Conservation (phyloP, 2,113 vertebrate genomes). For the Malurus melanocephalus region DNA sequence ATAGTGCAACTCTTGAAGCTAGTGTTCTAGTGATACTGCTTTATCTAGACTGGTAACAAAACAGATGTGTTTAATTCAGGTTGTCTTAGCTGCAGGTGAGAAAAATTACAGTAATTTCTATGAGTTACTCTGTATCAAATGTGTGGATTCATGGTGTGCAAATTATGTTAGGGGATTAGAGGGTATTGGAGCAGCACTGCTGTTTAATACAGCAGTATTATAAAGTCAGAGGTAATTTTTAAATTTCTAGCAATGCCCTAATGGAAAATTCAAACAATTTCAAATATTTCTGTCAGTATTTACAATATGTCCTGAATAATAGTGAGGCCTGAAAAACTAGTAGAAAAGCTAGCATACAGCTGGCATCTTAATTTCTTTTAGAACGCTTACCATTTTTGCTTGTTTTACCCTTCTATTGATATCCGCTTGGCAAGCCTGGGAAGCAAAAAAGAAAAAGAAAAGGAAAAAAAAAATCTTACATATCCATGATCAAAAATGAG, state of each 20-base stretch:
- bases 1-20: neutral
- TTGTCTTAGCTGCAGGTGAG: neutral
- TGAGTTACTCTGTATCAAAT: neutral
- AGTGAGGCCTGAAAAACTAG: neutral
- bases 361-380: slow-evolving; percentile 41
- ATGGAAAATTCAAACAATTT: neutral
- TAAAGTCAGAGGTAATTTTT: slow-evolving; percentile 9
- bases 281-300: neutral
- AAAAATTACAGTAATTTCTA: neutral
- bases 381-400: slow-evolving; percentile 66
- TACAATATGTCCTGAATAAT: neutral
- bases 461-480: slow-evolving; percentile 66
- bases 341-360: neutral
- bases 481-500: slow-evolving; percentile 87
- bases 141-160: neutral
- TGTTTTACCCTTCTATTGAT: slow-evolving; percentile 70
- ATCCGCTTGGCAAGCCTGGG: slow-evolving; percentile 71
- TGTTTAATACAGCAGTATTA: neutral
- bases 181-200: neutral
- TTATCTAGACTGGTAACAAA: neutral
- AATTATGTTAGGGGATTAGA: slow-evolving; percentile 2
- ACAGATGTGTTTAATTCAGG: neutral
- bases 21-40: neutral
- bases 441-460: slow-evolving; percentile 34
- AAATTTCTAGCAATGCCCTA: neutral